Evolutionary conservation across 2,888 invertebrate genomes (phyloP).

Genomic region (Uloborus plumipes): DNA sequence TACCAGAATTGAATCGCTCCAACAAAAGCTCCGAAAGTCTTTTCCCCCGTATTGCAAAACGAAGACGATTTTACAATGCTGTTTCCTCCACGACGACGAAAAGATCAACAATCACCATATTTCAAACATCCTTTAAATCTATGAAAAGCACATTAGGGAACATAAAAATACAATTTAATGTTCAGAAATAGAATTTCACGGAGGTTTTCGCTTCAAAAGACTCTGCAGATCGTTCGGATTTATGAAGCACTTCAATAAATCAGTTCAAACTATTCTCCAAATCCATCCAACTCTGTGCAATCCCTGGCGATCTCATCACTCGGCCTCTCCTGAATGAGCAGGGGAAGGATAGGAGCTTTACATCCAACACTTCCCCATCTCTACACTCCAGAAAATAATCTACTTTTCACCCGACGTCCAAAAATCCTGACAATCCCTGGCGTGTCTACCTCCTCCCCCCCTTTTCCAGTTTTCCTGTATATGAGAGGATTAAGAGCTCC

Average conservation of each 20-base stretch:
- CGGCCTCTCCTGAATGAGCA: neutral
- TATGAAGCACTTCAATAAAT: constrained; percentile 2
- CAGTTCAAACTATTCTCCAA: constrained; percentile 6
- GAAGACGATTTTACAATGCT: too few species aligned
- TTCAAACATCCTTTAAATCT: neutral
- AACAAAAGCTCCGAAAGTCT: too few species aligned
- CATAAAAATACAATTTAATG: constrained; percentile 1
- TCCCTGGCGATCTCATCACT: constrained; percentile 3
- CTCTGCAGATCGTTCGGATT: constrained; percentile 2
- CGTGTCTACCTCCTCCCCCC: neutral
- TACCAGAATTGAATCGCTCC: too few species aligned
- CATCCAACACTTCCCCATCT: constrained; percentile 4
- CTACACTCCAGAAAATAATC: constrained; percentile 3
- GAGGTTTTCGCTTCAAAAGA: neutral
- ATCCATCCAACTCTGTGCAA: neutral
- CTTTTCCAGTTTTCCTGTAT: neutral
- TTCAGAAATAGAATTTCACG: constrained; percentile 1
- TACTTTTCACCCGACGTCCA: constrained; percentile 8
- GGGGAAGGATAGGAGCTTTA: neutral
- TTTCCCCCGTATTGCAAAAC: too few species aligned
- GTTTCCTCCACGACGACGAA: too few species aligned
- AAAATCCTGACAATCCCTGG: constrained; percentile 2
- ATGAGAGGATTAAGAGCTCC: constrained; percentile 7
- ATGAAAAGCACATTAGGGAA: constrained; percentile 6
- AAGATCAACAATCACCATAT: neutral